Base-by-base conservation (phyloP, 2,888 invertebrate genomes). In the Philhelius pedissequus region DNA sequence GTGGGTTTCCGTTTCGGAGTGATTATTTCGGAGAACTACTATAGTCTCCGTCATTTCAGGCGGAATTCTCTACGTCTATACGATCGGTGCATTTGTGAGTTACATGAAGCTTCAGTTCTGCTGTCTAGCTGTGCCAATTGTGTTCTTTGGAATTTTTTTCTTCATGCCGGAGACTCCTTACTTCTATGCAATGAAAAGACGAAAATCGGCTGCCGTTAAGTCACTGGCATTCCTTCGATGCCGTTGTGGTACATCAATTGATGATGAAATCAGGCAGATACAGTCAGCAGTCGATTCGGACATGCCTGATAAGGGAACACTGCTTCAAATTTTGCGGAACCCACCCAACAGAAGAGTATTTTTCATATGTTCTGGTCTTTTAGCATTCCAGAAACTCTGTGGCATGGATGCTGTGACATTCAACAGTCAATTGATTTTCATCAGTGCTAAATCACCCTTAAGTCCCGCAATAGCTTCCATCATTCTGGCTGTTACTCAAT, bases 141-240 rank as follows among this genome's bases (percentile, higher is more conserved):
- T 93, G 0, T 95, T 96, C 88, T 90, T 94, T 15, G 88, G 93
- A 0, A 88, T 92, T 1, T 94, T 95, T 90, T 93, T 94, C 88
- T 94, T 94, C 86, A 95, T 96, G 93, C 97, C 97, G 0, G 98
- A 98, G 89, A 95, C 96, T 0, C 97, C 98, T 0, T 94, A 95
- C 76, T 96, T 94, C 87, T 92, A 94, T 43, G 91, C 96, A 0
- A 91, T 92, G 30, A 93, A 94, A 90, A 93, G 94, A 3, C 89
- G 89, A 11, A 90, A 90, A 84, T 78, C 86, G 7, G 94, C 94
- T 0, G 97, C 97, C 0, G 91, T 94, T 0, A 90, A 92, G 0
- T 92, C 96, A 4, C 90, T 97, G 86, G 92, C 93, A 32, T 94
- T 93, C 86, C 92, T 97, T 18, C 93, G 97, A 0, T 94, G 95